A percentile compares a stretch with the other conserved stretches of the same genome.
phyloP scores from a whole-genome alignment of 1,140 invertebrate species.

The Drosophila bocki region DNA sequence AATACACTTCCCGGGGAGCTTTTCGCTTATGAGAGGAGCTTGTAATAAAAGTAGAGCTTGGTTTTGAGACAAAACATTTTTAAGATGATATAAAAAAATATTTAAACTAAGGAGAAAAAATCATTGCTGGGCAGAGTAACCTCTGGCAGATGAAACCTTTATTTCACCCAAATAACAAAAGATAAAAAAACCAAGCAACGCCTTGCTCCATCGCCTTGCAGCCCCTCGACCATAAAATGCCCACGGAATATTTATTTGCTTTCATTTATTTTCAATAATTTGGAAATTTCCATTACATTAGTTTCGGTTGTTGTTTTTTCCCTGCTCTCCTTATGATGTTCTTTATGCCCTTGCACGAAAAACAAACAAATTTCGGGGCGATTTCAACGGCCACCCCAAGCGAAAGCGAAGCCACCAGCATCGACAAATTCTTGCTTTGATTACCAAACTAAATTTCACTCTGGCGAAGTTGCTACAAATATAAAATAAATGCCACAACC shows the following conservation, averaged over 20 bases:
- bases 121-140: constrained; percentile 2
- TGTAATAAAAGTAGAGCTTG: background rate
- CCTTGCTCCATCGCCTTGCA: constrained; percentile 63
- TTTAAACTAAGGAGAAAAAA: background rate
- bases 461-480: constrained; percentile 59
- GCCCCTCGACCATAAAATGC: constrained; percentile 57
- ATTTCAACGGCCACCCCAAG: constrained; percentile 38
- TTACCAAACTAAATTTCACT: constrained; percentile 75
- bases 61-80: background rate
- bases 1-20: constrained; percentile 24
- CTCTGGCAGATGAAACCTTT: constrained; percentile 16
- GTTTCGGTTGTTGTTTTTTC: constrained; percentile 58
- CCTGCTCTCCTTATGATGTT: constrained; percentile 52
- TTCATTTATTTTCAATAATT: constrained; percentile 84
- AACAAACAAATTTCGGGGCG: constrained; percentile 74
- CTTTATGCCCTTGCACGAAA: constrained; percentile 77
- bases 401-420: background rate
- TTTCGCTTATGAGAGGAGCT: background rate
- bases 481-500: constrained; percentile 66
- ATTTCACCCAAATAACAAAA: constrained; percentile 28
- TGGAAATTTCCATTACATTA: constrained; percentile 82
- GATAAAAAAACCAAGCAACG: constrained; percentile 43
- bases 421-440: constrained; percentile 66
- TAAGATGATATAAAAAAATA: background rate
- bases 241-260: constrained; percentile 78